Base-by-base conservation (phyloP, 2,888 invertebrate genomes). In the Thera britannica region DNA sequence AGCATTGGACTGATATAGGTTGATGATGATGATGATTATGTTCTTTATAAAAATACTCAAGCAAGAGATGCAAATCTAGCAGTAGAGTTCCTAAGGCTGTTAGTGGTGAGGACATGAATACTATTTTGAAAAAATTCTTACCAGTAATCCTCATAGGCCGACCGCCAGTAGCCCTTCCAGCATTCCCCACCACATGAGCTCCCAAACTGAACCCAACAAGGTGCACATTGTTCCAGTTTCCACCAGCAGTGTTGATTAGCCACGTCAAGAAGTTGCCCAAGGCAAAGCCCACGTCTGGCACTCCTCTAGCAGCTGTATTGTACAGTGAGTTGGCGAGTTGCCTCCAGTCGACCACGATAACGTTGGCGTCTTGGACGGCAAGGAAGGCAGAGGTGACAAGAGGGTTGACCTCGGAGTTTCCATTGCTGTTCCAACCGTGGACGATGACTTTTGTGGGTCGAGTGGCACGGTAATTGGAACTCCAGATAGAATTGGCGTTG, bases 201-300 rank as follows among this genome's bases (percentile, higher is more conserved):
- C 94, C 94, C 69, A 94, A 81, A 71, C 93, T 93, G 80, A 89
- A 88, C 11, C 94, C 94, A 2, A 93, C 76, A 4, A 94, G 77
- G 69, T 94, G 93, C 0, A 93, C 82, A 60, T 89, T 84, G 68
- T 86, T 85, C 83, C 87, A 85, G 71, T 86, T 85, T 3, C 88
- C 86, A 44, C 90, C 90, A 11, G 82, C 83, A 2, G 77, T 86
- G 56, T 82, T 75, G 44, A 93, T 78, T 9, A 91, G 82, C 88
- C 90, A 92, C 7, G 79, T 77, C 9, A 94, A 72, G 78, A 94
- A 92, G 62, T 83, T 78, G 2, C 92, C 94, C 1, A 92, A 78
- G 64, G 75, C 80, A 57, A 81, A 79, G 0, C 92, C 92, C 2
- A 91, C 84, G 11, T 77, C 71, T 8, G 90, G 86, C 0, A 91